Percentiles rank a stretch among this genome's conserved stretches.
These are phyloP conservation scores for Nansenia antarctica DNA, from an alignment of 2,113 vertebrate species.

Conservation along the genomic window DNA sequence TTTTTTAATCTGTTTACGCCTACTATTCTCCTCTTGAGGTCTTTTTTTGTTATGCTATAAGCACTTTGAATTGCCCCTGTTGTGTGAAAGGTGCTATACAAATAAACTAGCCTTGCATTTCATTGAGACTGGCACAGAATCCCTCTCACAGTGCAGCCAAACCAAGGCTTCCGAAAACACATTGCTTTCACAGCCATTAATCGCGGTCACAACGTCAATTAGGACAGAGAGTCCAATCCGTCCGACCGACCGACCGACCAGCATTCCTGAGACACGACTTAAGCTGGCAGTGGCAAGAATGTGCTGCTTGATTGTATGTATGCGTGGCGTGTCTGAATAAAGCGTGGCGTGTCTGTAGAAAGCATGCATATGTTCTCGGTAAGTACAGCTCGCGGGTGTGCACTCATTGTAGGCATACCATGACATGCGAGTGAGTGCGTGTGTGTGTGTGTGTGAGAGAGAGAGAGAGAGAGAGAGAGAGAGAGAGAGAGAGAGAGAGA, in stretches of 20 bases:
- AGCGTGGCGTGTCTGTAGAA: background rate
- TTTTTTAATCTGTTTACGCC: no score
- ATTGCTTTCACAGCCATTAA: constrained; percentile 66
- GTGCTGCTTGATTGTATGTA: background rate
- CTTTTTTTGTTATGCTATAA: no score
- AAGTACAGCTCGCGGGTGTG: background rate
- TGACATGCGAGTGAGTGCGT: constrained; percentile 26
- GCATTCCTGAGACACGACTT: constrained; percentile 54
- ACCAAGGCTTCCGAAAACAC: constrained; percentile 52
- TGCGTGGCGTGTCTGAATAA: background rate
- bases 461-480: background rate
- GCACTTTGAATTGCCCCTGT: no score
- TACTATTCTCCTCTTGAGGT: no score
- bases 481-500: no score
- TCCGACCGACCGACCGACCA: constrained; percentile 49
- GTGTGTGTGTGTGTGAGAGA: constrained; percentile 5
- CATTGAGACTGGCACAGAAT: background rate
- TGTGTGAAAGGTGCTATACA: no score
- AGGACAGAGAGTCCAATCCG: constrained; percentile 54
- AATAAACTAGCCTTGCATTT: no score
- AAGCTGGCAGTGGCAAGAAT: constrained; percentile 39
- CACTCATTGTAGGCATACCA: background rate
- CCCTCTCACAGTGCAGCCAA: constrained; percentile 23
- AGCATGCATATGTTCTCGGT: background rate
- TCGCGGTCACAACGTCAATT: constrained; percentile 72